Base-by-base conservation (phyloP, 2,113 vertebrate species). In the Oncorhynchus gorbuscha region DNA sequence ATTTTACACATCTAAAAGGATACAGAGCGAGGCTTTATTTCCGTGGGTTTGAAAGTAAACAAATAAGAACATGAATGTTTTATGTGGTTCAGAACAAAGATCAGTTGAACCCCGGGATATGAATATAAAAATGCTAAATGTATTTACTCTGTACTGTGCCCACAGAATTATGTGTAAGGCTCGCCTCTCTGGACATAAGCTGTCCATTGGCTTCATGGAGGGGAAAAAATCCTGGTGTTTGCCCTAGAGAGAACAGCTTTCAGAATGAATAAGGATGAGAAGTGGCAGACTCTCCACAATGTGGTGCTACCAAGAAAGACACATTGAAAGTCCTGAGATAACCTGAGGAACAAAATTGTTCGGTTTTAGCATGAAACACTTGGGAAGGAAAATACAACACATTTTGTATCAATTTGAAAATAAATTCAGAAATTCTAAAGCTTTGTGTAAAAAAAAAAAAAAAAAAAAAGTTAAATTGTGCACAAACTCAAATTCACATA, bases 261-360 rank as follows among this genome's bases (percentile, higher is more conserved):
- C 88, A 89, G 80, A 84, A 76, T 78, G 79, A 91, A 92, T 92
- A 91, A 93, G 81, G 32, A 68, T 91, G 91, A 92, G 85, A 89
- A 90, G 85, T 87, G 88, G 85, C 89, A 92, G 91, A 90, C 85
- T 55, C 86, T 84, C 84, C 67, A 91, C 89, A 91, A 91, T 90
- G 79, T 88, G 85, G 76, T 86, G 79, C 84, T 76, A 82, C 83
- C 82, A 88, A 84, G 85, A 90, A 89, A 90, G 85, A 86, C 76
- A 85, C 85, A 89, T 86, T 91, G 81, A 89, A 79, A 76, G 84
- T 75, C 69, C 66, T 3, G 49, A 70, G 45, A 72, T 78, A 73
- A 86, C 79, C 76, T 84, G 80, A 76, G 70, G 72, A 79, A 82
- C 79, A 86, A 84, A 68, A 74, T 51, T 70, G 73, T 13, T 71